phyloP scores from a whole-genome alignment of 2,888 invertebrate species.

The Leptopilina drosophilae region DNA sequence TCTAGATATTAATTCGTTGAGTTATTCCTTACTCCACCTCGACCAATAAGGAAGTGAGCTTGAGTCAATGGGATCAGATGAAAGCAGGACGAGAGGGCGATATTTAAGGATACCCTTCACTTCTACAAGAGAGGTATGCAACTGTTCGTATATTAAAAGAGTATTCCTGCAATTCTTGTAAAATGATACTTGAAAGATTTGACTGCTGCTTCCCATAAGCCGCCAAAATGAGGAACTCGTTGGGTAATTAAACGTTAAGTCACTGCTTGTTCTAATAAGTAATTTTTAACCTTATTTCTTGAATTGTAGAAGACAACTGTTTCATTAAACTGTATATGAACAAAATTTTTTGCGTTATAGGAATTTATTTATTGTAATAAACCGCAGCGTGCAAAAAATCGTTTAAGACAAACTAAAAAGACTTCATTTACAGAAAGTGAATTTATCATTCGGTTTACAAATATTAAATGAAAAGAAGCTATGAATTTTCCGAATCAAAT shows the following conservation, averaged over 20 bases:
- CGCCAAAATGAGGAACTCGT: constrained; percentile 55
- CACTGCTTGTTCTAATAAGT: not conserved
- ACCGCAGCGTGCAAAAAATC: constrained; percentile 58
- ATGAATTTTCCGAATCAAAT: too few relatives aligned
- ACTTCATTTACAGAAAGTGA: constrained; percentile 46
- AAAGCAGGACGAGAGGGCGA: constrained; percentile 56
- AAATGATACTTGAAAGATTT: constrained; percentile 59
- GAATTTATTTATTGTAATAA: constrained; percentile 53
- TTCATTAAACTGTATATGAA: not conserved
- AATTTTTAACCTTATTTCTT: constrained; percentile 12
- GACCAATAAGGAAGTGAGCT: constrained; percentile 63
- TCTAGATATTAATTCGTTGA: constrained; percentile 52
- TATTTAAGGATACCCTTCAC: constrained; percentile 56
- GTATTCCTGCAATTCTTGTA: not conserved
- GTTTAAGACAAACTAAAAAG: constrained; percentile 54
- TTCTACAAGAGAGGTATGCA: constrained; percentile 30
- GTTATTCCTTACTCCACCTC: constrained; percentile 55
- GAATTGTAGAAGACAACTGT: not conserved
- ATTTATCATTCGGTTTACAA: too few relatives aligned
- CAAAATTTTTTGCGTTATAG: constrained; percentile 51
- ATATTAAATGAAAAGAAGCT: too few relatives aligned
- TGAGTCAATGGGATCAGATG: constrained; percentile 60
- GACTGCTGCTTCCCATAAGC: constrained; percentile 50
- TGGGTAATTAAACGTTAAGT: constrained; percentile 57
- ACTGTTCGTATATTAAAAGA: not conserved